A percentile compares a stretch with the other conserved stretches of the same genome.
These are phyloP conservation scores for Aegypius monachus DNA, from an alignment of 2,113 vertebrate species.

Conservation along the genomic window DNA sequence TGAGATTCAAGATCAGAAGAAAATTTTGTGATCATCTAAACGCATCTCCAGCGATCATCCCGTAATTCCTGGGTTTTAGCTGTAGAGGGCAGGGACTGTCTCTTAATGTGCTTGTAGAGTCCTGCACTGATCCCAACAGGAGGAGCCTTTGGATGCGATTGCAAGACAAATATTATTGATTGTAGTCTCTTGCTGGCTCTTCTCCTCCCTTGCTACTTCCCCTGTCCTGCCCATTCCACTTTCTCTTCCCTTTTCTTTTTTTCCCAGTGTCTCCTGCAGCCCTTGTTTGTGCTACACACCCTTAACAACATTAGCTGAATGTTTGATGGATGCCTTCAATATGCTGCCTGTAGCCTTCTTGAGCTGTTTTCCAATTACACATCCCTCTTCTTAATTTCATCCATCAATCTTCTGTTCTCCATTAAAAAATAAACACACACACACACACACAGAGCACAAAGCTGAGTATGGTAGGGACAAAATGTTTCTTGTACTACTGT, in stretches of 20 bases:
- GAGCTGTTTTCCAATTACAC: slow-evolving; percentile 67
- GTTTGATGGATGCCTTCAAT: slow-evolving; percentile 72
- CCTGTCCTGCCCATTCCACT: neutral
- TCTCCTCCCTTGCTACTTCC: neutral
- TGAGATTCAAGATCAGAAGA: slow-evolving; percentile 9
- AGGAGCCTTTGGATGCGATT: slow-evolving; percentile 4
- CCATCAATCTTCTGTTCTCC: slow-evolving; percentile 59
- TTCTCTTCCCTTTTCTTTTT: neutral
- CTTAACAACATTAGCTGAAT: slow-evolving; percentile 48
- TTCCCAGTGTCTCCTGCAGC: neutral
- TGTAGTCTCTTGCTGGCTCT: neutral
- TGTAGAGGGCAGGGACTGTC: slow-evolving; percentile 51
- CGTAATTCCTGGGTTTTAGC: slow-evolving; percentile 39
- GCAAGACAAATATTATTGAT: slow-evolving; percentile 43
- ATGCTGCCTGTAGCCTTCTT: slow-evolving; percentile 61
- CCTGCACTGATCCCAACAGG: neutral
- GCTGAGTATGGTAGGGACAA: neutral
- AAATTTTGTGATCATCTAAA: neutral
- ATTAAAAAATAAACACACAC: slow-evolving; percentile 57
- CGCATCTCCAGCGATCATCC: neutral
- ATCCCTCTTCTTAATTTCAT: slow-evolving; percentile 66
- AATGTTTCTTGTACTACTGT: neutral
- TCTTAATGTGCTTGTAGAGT: neutral
- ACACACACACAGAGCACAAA: neutral
- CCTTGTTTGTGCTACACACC: slow-evolving; percentile 19